Percentiles rank a stretch among this genome's conserved stretches.
These are phyloP conservation scores for Dryobates pubescens DNA, from an alignment of 2,797 vertebrate genomes.

Conservation along the genomic window DNA sequence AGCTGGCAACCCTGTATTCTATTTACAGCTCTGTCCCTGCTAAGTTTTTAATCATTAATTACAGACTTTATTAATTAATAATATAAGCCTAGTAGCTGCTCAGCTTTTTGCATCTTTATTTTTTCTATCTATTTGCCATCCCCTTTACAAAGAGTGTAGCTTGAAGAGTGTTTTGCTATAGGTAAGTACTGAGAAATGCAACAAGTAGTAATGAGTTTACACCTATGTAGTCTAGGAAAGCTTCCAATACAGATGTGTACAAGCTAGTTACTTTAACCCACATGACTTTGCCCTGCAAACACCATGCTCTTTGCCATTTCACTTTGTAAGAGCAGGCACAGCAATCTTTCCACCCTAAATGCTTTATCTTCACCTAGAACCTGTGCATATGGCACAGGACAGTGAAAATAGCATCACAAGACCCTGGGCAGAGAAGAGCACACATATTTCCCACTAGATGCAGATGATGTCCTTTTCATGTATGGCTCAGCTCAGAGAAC, in stretches of 20 bases:
- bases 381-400: background rate
- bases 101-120: background rate
- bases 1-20: background rate
- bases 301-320: background rate
- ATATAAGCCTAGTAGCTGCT: background rate
- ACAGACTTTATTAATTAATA: background rate
- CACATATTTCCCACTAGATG: background rate
- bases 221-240: background rate
- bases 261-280: background rate
- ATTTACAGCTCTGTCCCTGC: background rate
- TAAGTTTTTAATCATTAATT: conserved; percentile 3
- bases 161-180: background rate
- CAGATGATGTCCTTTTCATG: background rate
- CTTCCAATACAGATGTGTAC: background rate
- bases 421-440: background rate
- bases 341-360: background rate
- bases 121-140: background rate
- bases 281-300: background rate
- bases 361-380: background rate
- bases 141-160: background rate
- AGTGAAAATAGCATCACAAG: background rate
- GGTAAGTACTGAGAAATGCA: background rate
- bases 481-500: background rate
- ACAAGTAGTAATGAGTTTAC: background rate
- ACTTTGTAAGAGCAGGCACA: background rate